These are phyloP conservation scores for Gymnocephalus cernua DNA, from an alignment of 2,113 vertebrate genomes.

Conservation along the genomic window DNA sequence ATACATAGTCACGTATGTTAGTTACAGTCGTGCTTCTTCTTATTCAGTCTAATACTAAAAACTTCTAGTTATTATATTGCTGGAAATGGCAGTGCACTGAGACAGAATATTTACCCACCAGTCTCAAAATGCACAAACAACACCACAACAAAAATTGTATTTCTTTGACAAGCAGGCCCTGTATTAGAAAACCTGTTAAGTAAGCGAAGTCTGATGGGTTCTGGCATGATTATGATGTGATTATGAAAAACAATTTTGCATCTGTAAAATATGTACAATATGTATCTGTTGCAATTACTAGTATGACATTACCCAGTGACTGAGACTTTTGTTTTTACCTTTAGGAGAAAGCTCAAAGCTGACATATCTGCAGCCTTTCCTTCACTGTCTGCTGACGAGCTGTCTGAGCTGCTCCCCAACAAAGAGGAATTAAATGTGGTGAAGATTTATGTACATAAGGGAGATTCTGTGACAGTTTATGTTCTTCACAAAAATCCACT, in stretches of 20 bases:
- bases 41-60: neutral
- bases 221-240: neutral
- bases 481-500: slow-evolving; percentile 89
- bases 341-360: slow-evolving; percentile 91
- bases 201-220: neutral
- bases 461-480: slow-evolving; percentile 90
- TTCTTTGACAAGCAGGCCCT: neutral
- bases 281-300: neutral
- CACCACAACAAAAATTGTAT: neutral
- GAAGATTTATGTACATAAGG: slow-evolving; percentile 91
- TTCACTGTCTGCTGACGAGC: slow-evolving; percentile 83
- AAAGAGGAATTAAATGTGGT: slow-evolving; percentile 94
- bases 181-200: neutral
- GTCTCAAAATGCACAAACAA: neutral
- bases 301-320: neutral
- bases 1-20: too few relatives aligned
- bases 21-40: neutral
- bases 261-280: neutral
- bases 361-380: slow-evolving; percentile 89
- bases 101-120: neutral
- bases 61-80: neutral
- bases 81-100: neutral
- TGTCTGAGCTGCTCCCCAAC: slow-evolving; percentile 89
- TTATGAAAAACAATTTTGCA: too few relatives aligned
- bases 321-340: neutral